phyloP scores from a whole-genome alignment of 2,888 invertebrate species.

The Galerucella pusilla region DNA sequence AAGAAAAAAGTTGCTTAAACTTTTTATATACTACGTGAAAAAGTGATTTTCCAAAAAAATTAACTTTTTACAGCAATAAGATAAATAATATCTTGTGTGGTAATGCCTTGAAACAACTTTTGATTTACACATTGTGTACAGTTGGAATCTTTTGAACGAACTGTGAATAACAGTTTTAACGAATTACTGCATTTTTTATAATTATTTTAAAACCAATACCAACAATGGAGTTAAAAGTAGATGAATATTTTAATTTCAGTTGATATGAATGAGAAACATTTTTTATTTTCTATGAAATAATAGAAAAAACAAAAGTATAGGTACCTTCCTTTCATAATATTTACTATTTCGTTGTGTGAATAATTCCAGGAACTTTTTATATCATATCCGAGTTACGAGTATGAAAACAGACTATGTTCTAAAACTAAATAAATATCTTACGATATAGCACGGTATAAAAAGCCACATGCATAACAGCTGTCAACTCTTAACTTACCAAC shows the following conservation, averaged over 20 bases:
- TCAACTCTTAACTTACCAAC: slow-evolving; percentile 58
- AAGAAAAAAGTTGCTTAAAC: too few species aligned
- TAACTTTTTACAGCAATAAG: too few species aligned
- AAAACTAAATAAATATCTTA: slow-evolving; percentile 59
- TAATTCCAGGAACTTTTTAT: slow-evolving; percentile 32
- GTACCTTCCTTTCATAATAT: slow-evolving; percentile 14
- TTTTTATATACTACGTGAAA: too few species aligned
- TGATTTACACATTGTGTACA: too few species aligned
- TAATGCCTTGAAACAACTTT: too few species aligned
- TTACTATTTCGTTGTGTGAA: slow-evolving; percentile 13
- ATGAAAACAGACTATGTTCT: slow-evolving; percentile 48
- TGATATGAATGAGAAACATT: neutral
- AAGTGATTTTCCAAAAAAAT: too few species aligned
- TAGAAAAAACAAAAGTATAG: neutral
- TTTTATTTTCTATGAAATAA: neutral
- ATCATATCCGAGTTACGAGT: slow-evolving; percentile 40
- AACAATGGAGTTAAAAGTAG: too few species aligned
- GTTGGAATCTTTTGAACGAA: too few species aligned
- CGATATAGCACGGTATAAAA: slow-evolving; percentile 55
- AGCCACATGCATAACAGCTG: slow-evolving; percentile 63
- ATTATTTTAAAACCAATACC: too few species aligned
- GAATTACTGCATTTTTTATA: too few species aligned
- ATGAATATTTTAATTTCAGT: neutral
- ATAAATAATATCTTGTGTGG: too few species aligned
- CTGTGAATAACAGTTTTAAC: too few species aligned